Base-by-base conservation (phyloP, 2,888 invertebrate species). In the Oscheius sp. region DNA sequence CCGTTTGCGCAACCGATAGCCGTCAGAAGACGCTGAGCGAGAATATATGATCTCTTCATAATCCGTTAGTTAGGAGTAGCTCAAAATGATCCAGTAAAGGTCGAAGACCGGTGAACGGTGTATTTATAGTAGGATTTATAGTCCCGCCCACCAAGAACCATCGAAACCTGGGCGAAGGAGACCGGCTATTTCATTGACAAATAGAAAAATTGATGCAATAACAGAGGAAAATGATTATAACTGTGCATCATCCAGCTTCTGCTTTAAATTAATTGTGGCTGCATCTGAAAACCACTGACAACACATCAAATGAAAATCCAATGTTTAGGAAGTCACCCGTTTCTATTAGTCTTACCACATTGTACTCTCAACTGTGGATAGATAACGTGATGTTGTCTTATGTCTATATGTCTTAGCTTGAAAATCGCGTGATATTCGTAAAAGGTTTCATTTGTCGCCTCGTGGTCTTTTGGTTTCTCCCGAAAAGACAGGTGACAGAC, bases 1-100 rank as follows among this genome's bases (percentile, higher is more conserved):
- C 85, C 85, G 69, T 85, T 85, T 13, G 84, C 84, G 72, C 84
- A 81, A 59, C 84, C 85, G 53, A 85, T 73, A 16, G 81, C 79
- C 45, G 73, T 79, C 69, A 85, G 71, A 35, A 80, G 16, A 56
- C 77, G 77, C 52, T 75, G 73, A 7, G 80, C 77, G n/a, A 78
- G 64, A 56, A 72, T 69, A 27, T 72, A 23, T 27, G 77, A 52
- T 43, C 53, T 75, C 52, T 73, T 76, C 77, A 77, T 80, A 49
- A 29, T 73, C 56, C n/a, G 9, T 13, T 13, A 13, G 49, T 18
- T 43, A 9, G 45, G 23, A 13, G 46, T 16, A 46, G 16, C 23
- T 25, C 56, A 13, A 35, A 45, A 64, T 9, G 49, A 25, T 25
- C 1, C 12, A 16, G 25, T 49, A 29, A 61, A 61, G 61, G 41